These are phyloP conservation scores for Pseudonaja textilis DNA, from an alignment of 2,113 vertebrate species.

Conservation along the genomic window DNA sequence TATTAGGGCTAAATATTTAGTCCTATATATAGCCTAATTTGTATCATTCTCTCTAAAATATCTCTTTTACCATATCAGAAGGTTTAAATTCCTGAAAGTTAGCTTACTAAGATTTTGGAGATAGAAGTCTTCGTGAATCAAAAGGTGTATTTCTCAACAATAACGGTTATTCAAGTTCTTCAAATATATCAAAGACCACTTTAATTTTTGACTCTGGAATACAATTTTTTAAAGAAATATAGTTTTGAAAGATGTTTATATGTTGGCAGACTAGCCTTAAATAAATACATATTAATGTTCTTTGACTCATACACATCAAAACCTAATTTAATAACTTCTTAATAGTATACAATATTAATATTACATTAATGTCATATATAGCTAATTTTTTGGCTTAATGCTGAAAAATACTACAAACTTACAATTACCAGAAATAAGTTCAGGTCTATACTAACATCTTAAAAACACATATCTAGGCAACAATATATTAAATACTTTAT, in stretches of 20 bases:
- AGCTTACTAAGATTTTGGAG: not conserved
- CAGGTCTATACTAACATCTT: not conserved
- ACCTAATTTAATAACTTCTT: not conserved
- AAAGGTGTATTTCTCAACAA: not conserved
- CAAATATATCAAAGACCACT: constrained; percentile 11
- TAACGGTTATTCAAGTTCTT: not conserved
- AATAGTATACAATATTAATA: not conserved
- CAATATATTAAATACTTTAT: not conserved
- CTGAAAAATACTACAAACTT: not conserved
- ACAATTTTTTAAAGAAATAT: not conserved
- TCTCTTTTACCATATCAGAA: not conserved
- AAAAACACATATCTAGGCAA: not conserved
- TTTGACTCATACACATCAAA: not conserved
- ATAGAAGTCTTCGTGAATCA: constrained; percentile 21
- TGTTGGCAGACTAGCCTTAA: not conserved
- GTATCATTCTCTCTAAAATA: not conserved
- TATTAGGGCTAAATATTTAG: not conserved
- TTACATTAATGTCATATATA: not conserved
- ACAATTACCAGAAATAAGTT: not conserved
- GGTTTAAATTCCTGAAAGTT: not conserved
- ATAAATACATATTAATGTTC: not conserved
- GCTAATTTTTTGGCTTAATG: not conserved
- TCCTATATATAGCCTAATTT: not conserved
- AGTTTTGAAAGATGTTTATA: not conserved
- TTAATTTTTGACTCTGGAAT: not conserved